These are phyloP conservation scores for Zaprionus camerounensis DNA, from an alignment of 1,140 invertebrate species.

Conservation along the genomic window DNA sequence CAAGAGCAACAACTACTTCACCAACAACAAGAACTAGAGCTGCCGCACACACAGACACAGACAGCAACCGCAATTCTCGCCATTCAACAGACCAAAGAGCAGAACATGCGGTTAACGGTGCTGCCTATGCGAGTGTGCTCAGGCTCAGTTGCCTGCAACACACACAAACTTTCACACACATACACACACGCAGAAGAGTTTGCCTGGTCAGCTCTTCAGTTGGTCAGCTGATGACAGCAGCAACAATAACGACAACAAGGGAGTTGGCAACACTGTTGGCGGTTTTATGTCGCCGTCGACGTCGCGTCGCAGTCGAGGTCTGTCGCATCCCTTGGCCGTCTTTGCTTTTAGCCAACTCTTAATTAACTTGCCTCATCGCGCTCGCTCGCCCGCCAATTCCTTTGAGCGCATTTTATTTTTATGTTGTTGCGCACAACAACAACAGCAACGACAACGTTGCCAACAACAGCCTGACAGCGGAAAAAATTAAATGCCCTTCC, in stretches of 20 bases:
- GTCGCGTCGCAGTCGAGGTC: conserved; percentile 4
- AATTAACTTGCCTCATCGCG: conserved; percentile 72
- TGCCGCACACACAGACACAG: conserved; percentile 10
- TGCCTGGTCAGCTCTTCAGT: conserved; percentile 72
- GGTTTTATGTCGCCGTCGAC: conserved; percentile 55
- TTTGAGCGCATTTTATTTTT: conserved; percentile 71
- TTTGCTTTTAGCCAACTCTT: conserved; percentile 48
- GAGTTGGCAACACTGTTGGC: conserved; percentile 43
- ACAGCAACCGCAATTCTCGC: conserved; percentile 47
- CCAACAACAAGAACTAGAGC: neutral
- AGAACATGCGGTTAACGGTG: conserved; percentile 43
- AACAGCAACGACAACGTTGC: conserved; percentile 14
- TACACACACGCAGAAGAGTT: conserved; percentile 55
- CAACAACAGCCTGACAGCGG: neutral
- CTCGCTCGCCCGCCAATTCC: conserved; percentile 54
- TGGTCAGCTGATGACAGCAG: conserved; percentile 70
- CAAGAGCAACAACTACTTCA: conserved; percentile 3
- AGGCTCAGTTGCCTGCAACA: conserved; percentile 11
- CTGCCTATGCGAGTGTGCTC: conserved; percentile 30
- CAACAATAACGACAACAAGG: conserved; percentile 31
- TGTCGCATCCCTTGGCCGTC: conserved; percentile 18
- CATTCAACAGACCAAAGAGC: conserved; percentile 36
- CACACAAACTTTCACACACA: conserved; percentile 17
- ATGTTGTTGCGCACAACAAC: conserved; percentile 43
- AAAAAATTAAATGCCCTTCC: conserved; percentile 57